phyloP scores from a whole-genome alignment of 1,140 invertebrate genomes.

The Brachionus manjavacas region DNA sequence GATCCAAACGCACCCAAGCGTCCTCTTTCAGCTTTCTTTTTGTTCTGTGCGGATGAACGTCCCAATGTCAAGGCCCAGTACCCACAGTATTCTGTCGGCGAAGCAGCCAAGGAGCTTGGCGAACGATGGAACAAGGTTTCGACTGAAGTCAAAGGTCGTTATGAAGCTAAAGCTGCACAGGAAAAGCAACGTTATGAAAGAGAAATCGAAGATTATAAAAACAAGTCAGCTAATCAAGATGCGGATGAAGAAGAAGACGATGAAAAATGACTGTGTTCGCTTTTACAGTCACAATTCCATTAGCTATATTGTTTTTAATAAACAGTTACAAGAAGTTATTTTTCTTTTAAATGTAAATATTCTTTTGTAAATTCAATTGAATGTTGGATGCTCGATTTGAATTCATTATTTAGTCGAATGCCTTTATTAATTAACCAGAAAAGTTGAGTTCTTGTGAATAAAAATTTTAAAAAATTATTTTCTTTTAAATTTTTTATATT shows the following conservation, averaged over 20 bases:
- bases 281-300: not conserved
- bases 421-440: not conserved
- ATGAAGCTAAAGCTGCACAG: slow-evolving; percentile 84
- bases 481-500: not conserved
- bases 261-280: not conserved
- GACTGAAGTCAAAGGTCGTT: slow-evolving; percentile 76
- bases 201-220: slow-evolving; percentile 47
- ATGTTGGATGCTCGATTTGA: not conserved
- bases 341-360: slow-evolving; percentile 7
- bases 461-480: not conserved
- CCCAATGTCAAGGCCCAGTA: slow-evolving; percentile 83
- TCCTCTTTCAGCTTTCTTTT: slow-evolving; percentile 96
- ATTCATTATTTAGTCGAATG: not conserved
- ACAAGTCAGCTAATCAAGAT: not conserved
- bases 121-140: slow-evolving; percentile 84
- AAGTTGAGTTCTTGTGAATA: not conserved
- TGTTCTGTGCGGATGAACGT: slow-evolving; percentile 96
- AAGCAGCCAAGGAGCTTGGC: slow-evolving; percentile 95
- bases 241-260: not conserved
- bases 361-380: not conserved
- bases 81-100: slow-evolving; percentile 88
- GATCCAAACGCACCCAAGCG: slow-evolving; percentile 99
- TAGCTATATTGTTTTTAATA: not conserved
- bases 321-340: not conserved
- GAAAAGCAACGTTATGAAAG: slow-evolving; percentile 88